Conservation (phyloP, 2,797 vertebrate species). For the Anomalospiza imberbis region DNA sequence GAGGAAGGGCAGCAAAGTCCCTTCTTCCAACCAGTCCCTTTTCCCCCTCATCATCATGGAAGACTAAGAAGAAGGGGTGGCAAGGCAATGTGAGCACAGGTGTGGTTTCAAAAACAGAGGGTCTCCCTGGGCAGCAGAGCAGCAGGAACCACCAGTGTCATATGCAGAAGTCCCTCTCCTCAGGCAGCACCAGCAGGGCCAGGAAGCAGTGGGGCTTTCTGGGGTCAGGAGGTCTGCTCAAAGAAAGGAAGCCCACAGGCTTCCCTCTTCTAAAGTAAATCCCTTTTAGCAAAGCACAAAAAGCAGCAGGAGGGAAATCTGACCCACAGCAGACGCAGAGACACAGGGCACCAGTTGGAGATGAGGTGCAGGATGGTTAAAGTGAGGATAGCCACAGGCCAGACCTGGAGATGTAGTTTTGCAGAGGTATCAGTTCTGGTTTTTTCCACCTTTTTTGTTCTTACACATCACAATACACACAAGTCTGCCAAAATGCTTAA, state of each 20-base stretch:
- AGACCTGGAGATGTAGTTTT: not conserved
- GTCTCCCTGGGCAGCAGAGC: not conserved
- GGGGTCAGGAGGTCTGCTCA: not conserved
- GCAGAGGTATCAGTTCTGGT: not conserved
- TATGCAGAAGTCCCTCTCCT: accelerated
- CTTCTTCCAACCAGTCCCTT: not conserved
- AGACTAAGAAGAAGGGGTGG: not conserved
- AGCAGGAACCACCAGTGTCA: not conserved
- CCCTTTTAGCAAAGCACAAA: not conserved
- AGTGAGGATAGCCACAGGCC: not conserved
- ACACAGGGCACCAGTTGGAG: not conserved
- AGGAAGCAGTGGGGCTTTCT: not conserved
- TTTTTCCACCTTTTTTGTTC: not conserved
- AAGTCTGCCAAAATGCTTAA: not conserved
- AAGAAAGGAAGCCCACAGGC: not conserved
- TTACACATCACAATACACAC: not conserved
- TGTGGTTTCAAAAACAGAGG: not conserved
- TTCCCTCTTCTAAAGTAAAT: not conserved
- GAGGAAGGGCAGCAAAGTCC: not conserved
- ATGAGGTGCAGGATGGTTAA: not conserved
- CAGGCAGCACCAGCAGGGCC: not conserved
- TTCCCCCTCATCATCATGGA: accelerated
- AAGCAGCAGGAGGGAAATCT: not conserved
- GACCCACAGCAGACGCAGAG: accelerated
- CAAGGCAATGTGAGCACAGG: accelerated